phyloP scores from a whole-genome alignment of 2,113 vertebrate genomes.

The Plestiodon gilberti region DNA sequence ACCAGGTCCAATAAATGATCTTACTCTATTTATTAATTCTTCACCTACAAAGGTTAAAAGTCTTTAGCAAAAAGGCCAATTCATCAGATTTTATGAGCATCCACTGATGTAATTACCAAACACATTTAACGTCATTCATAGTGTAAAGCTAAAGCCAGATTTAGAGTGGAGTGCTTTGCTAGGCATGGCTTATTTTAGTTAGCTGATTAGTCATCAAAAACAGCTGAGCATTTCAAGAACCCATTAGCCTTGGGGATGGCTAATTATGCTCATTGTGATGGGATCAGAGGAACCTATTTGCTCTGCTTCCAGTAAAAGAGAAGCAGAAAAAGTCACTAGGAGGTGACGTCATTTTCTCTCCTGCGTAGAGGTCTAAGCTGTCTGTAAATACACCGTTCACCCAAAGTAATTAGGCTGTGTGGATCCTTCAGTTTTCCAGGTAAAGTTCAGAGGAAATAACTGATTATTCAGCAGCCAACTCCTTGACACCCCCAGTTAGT shows the following conservation, averaged over 20 bases:
- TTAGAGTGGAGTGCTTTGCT: conserved; percentile 63
- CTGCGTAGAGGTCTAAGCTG: background rate
- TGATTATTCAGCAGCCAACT: background rate
- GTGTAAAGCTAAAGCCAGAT: conserved; percentile 41
- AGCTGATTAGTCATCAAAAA: conserved; percentile 61
- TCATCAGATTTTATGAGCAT: conserved; percentile 51
- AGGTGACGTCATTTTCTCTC: background rate
- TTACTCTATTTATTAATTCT: background rate
- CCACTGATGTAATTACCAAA: conserved; percentile 44
- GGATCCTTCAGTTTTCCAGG: background rate
- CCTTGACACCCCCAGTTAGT: background rate
- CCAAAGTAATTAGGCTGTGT: too few relatives aligned
- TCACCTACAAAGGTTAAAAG: conserved; percentile 29
- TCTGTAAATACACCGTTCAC: background rate
- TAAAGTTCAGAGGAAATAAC: background rate
- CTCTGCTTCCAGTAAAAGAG: conserved; percentile 47
- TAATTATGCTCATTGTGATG: conserved; percentile 55
- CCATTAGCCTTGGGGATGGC: conserved; percentile 50
- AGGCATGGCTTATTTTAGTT: conserved; percentile 63
- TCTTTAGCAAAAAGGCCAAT: conserved; percentile 55
- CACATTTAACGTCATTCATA: conserved; percentile 54
- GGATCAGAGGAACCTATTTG: conserved; percentile 54
- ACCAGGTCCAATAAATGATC: background rate
- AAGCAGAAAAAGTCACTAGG: conserved; percentile 29
- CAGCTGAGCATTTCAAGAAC: conserved; percentile 60